Evolutionary conservation across 64 coral and sea anemone species (phyloP).

Genomic region (Actinia tenebrosa): DNA sequence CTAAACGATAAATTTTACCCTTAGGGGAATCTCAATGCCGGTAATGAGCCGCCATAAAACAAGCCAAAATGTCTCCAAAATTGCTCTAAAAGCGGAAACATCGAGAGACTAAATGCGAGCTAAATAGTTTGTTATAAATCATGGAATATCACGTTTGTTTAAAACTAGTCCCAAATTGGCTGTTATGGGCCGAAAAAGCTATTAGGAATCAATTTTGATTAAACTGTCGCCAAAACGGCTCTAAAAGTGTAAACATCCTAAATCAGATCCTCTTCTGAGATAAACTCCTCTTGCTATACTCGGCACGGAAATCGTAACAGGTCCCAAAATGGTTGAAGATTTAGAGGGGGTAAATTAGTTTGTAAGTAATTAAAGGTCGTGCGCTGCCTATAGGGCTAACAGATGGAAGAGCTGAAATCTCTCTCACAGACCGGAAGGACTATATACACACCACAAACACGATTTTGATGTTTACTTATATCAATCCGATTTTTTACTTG

Average conservation of each 20-base stretch:
- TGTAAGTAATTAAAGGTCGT: constrained; percentile 10
- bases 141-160: constrained; percentile 25
- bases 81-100: constrained; percentile 22
- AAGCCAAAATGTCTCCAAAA: constrained; percentile 13
- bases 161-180: constrained; percentile 25
- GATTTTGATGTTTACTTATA: constrained; percentile 6
- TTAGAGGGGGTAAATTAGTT: constrained; percentile 8
- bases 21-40: constrained; percentile 14
- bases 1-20: constrained; percentile 20
- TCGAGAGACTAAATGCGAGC: neutral
- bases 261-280: constrained; percentile 16
- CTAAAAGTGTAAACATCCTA: constrained; percentile 21
- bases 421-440: constrained; percentile 15
- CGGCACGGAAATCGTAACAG: neutral
- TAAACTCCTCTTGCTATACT: constrained; percentile 4
- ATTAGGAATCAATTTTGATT: constrained; percentile 28
- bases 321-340: neutral
- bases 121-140: constrained; percentile 32
- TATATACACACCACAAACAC: neutral
- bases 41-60: constrained; percentile 27
- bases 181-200: constrained; percentile 13
- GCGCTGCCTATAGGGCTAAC: neutral
- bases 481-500: constrained; percentile 5
- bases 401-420: constrained; percentile 10
- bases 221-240: constrained; percentile 25